Evolutionary conservation across 2,797 vertebrate genomes (phyloP).

Genomic region (Naso thynnoides): DNA sequence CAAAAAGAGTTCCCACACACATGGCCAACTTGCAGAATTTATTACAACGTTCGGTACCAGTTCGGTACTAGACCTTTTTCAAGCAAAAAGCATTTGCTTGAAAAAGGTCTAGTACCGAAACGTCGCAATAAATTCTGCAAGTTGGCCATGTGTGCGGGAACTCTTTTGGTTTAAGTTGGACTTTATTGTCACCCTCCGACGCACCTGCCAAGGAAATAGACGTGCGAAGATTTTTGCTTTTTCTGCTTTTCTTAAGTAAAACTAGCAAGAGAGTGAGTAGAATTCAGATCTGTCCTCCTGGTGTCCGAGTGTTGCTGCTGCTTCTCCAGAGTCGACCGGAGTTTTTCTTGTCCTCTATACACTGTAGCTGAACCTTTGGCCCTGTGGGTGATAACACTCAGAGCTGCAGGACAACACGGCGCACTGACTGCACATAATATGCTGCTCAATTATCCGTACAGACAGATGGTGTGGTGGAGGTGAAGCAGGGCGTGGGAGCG

Average conservation of each 20-base stretch:
- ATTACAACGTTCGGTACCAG: too few species aligned
- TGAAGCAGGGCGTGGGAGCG: constrained; percentile 67
- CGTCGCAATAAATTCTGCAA: too few species aligned
- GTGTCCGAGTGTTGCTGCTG: background rate
- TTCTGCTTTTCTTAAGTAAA: background rate
- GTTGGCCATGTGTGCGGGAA: too few species aligned
- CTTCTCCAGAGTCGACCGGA: background rate
- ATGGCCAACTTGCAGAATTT: too few species aligned
- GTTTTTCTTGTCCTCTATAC: constrained; percentile 18
- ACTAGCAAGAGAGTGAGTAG: background rate
- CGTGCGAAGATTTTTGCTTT: too few species aligned
- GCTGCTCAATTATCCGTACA: constrained; percentile 63
- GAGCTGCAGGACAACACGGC: constrained; percentile 54
- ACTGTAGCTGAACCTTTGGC: constrained; percentile 44
- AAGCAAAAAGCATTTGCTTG: too few species aligned
- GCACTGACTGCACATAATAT: constrained; percentile 51
- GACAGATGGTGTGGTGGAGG: constrained; percentile 62
- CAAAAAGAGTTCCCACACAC: too few species aligned
- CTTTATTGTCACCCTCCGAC: too few species aligned
- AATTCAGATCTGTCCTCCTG: background rate
- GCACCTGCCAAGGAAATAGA: too few species aligned
- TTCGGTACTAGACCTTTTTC: too few species aligned
- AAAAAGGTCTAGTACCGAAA: too few species aligned
- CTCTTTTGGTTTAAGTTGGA: too few species aligned
- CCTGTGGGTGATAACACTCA: constrained; percentile 27